Base-by-base conservation (phyloP, 2,888 invertebrate genomes). In the Aphidoletes aphidimyza region DNA sequence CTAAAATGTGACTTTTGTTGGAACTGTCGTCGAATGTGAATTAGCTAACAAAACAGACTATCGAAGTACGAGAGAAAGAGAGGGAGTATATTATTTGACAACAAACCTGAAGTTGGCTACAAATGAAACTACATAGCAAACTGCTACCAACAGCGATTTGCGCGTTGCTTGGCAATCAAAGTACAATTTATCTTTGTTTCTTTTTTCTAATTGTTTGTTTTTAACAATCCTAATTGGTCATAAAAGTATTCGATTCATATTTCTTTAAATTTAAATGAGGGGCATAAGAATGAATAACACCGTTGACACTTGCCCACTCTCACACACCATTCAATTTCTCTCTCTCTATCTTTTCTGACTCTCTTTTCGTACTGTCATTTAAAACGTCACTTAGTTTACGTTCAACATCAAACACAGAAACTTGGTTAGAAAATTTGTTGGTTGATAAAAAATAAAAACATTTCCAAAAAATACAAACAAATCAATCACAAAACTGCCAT, bases 91-190 rank as follows among this genome's bases (percentile, higher is more conserved):
- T 37, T 81, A n/a, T 81, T 81, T 81, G 37, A 81, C 36, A 81
- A 81, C 81, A 81, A 81, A 81, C 37, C 5, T 81, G 81, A 81
- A 81, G 81, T 81, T 81, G 81, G 81, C 81, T 6, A 37, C 81
- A 81, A 81, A 11, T 81, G 81, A 37, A 6, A 37, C 78, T 8
- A 36, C 34, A 26, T n/a, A 19, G 2, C 2, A 69, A 69, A 34
- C 3, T 30, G 34, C 69, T 30, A 69, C 17, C 17, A 11, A 11
- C 47, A 47, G 9, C 17, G 5, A 54, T 54, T 54, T 30, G n/a
- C 30, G 69, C 17, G 6, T 49, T 19, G 6, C 3, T 49, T 49
- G n/a, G 47, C 17, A 47, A 47, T 47, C 19, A 47, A 47, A n/a
- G n/a, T n/a, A n/a, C n/a, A n/a, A n/a, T n/a, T n/a, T n/a, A n/a